Conservation (phyloP, 2,888 invertebrate species). For the Bugula neritina region DNA sequence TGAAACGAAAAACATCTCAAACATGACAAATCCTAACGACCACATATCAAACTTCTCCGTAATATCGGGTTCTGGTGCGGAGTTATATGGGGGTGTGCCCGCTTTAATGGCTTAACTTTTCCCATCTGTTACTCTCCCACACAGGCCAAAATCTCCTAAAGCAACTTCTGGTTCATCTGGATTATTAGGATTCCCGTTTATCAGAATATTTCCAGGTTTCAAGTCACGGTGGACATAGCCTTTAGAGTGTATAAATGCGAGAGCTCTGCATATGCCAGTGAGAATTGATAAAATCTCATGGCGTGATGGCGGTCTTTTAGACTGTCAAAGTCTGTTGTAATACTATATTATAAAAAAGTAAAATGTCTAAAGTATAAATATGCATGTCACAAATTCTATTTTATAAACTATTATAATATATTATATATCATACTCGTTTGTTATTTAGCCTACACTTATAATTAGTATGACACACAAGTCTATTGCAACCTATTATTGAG, state of each 20-base stretch:
- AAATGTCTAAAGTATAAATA: no score
- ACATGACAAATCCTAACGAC: slow-evolving; percentile 2
- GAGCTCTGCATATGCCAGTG: slow-evolving; percentile 36
- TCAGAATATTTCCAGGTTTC: slow-evolving; percentile 45
- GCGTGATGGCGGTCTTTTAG: background rate
- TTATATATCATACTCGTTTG: no score
- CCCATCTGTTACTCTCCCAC: background rate
- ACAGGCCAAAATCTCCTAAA: slow-evolving; percentile 14
- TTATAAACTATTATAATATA: background rate
- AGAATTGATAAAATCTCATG: background rate
- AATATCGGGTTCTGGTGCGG: background rate
- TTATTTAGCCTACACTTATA: no score
- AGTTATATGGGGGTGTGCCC: slow-evolving; percentile 14
- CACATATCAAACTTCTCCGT: background rate
- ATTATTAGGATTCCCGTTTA: slow-evolving; percentile 27
- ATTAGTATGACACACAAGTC: no score
- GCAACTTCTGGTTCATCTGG: background rate
- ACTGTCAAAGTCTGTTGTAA: no score
- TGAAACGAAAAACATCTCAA: slow-evolving; percentile 1
- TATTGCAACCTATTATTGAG: no score
- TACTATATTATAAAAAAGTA: no score
- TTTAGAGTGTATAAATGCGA: slow-evolving; percentile 40
- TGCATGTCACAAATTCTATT: slow-evolving; percentile 1
- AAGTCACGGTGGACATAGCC: slow-evolving; percentile 43
- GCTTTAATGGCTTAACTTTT: background rate